Base-by-base conservation (phyloP, 2,888 invertebrate species). In the Cephonodes hylas region DNA sequence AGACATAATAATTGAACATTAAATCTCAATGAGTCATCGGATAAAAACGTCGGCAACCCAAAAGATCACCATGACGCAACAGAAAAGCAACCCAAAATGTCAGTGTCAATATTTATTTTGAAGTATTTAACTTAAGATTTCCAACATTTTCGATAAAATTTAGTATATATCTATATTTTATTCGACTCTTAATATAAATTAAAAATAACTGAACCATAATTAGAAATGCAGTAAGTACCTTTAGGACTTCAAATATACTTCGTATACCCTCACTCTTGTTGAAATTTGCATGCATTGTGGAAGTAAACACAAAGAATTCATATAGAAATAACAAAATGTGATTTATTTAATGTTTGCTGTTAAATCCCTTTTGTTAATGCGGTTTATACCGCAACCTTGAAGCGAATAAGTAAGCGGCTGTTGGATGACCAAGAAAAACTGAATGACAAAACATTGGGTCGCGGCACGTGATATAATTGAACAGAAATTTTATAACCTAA, bases 161-260 rank as follows among this genome's bases (percentile, higher is more conserved):
- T n/a, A 53, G 31, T 27, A 27, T 48, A 48, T 27, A 8, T 31
- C 10, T 31, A 53, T 18, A 10, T 31, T 31, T 18, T 10, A 15
- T 53, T n/a, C n/a, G 1, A 8, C 18, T 10, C 1, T 18, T 7
- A 53, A 18, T 18, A n/a, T 18, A 48, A 38, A 38, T 38, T 38
- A 3, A 10, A 38, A 10, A 13, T 10, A 31, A 38, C n/a, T 48
- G 27, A 46, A 18, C 27, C 15, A 18, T 3, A 53, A 27, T 15
- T 25, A 13, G 64, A 56, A 64, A 75, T 75, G 74, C 65, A 66
- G 73, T 75, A 62, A 70, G 73, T 72, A 65, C 5, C 13, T 7
- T 27, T 20, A 18, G 27, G n/a, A 38, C 0, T 38, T n/a, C n/a
- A n/a, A n/a, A n/a, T n/a, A n/a, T n/a, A n/a, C n/a, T n/a, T n/a